phyloP scores from a whole-genome alignment of 2,888 invertebrate genomes.

The Aleiodes testaceus region DNA sequence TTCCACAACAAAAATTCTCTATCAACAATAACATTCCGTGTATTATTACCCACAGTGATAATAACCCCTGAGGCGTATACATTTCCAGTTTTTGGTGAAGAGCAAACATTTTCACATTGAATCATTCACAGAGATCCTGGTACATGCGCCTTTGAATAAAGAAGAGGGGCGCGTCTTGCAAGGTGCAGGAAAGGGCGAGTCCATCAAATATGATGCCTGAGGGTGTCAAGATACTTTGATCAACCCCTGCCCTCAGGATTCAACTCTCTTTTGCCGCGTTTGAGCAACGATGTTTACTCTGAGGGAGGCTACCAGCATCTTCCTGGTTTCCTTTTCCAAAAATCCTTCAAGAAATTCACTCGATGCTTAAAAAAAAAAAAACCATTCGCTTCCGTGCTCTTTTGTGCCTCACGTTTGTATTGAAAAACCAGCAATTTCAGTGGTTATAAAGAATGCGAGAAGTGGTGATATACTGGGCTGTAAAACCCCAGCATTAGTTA shows the following conservation, averaged over 20 bases:
- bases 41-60: constrained; percentile 26
- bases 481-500: constrained; percentile 41
- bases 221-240: constrained; percentile 70
- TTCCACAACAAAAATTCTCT: neutral
- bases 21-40: constrained; percentile 7
- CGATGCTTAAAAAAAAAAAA: neutral
- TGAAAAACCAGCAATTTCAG: neutral
- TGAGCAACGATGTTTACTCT: constrained; percentile 64
- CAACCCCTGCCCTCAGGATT: constrained; percentile 59
- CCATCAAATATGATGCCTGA: constrained; percentile 68
- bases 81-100: constrained; percentile 32
- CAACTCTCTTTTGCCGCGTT: constrained; percentile 51
- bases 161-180: constrained; percentile 46
- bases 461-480: constrained; percentile 39
- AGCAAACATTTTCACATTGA: constrained; percentile 38
- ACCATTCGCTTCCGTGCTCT: no score
- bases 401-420: neutral
- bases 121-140: constrained; percentile 48
- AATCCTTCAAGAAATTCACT: constrained; percentile 17
- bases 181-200: constrained; percentile 50
- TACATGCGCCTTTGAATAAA: constrained; percentile 45
- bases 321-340: constrained; percentile 35
- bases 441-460: constrained; percentile 15
- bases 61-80: constrained; percentile 40
- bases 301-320: constrained; percentile 67